Evolutionary conservation across 2,113 vertebrate species (phyloP).

Genomic region (Uria lomvia): DNA sequence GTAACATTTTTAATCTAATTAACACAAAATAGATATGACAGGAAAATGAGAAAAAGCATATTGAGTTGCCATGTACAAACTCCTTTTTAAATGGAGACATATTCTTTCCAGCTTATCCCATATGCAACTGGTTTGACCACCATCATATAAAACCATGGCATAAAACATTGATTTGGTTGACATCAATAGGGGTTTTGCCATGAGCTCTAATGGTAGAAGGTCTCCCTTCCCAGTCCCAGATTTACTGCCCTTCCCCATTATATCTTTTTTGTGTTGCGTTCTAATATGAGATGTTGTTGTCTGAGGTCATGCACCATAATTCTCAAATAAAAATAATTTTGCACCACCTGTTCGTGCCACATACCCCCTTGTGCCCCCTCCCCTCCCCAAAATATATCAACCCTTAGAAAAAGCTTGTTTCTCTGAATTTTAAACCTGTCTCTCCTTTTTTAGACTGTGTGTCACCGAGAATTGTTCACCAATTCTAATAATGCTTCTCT

Average conservation of each 20-base stretch:
- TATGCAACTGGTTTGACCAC: neutral
- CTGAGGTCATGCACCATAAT: neutral
- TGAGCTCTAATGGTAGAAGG: neutral
- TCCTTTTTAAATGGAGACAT: slow-evolving; percentile 9
- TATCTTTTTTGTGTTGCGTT: neutral
- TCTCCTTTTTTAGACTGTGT: neutral
- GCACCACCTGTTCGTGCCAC: neutral
- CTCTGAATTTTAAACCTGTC: neutral
- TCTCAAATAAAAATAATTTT: neutral
- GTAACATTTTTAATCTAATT: slow-evolving; percentile 58
- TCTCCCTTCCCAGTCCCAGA: neutral
- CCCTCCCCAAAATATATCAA: neutral
- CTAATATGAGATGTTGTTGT: neutral
- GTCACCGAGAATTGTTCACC: neutral
- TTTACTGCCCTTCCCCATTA: neutral
- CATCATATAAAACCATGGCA: neutral
- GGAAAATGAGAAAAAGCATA: slow-evolving; percentile 10
- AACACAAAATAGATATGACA: slow-evolving; percentile 47
- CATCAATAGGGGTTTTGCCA: neutral
- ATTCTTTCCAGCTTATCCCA: neutral
- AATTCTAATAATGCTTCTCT: neutral
- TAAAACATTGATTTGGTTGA: neutral
- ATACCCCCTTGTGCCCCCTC: neutral
- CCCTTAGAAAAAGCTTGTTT: neutral
- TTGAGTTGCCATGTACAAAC: slow-evolving; percentile 14